These are phyloP conservation scores for Tuta absoluta DNA, from an alignment of 2,888 invertebrate genomes.

Conservation along the genomic window DNA sequence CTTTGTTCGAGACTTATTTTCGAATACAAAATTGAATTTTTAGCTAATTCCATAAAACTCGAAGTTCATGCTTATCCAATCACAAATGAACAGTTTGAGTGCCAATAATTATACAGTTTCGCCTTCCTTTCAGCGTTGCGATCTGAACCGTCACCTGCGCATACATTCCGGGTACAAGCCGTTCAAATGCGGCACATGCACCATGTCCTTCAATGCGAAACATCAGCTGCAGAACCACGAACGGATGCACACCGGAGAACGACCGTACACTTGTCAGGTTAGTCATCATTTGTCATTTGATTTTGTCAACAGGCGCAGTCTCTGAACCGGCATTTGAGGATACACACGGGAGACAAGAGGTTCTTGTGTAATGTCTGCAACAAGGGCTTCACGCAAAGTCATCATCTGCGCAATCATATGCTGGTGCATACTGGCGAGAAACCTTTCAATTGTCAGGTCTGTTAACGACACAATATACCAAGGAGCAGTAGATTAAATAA, in stretches of 20 bases:
- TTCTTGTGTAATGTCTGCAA: constrained; percentile 58
- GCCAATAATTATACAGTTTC: not conserved
- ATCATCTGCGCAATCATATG: constrained; percentile 61
- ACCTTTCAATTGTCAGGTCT: constrained; percentile 61
- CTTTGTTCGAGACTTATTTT: too few species aligned
- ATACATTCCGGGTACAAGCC: constrained; percentile 80
- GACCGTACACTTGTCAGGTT: constrained; percentile 76
- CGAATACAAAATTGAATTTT: too few species aligned
- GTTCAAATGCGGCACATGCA: constrained; percentile 71
- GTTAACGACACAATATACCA: not conserved
- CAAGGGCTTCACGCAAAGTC: constrained; percentile 61
- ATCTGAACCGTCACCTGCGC: constrained; percentile 75
- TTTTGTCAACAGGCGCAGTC: constrained; percentile 48
- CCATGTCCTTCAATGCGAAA: constrained; percentile 79
- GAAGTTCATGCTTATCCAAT: too few species aligned
- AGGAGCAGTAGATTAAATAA: too few species aligned
- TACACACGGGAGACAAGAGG: constrained; percentile 60
- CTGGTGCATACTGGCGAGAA: constrained; percentile 61
- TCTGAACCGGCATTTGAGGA: constrained; percentile 60
- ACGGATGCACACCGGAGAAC: constrained; percentile 77
- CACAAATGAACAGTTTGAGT: too few species aligned
- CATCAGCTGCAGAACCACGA: constrained; percentile 79
- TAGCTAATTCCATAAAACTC: too few species aligned
- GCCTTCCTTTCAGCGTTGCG: constrained; percentile 75
- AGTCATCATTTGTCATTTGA: constrained; percentile 36